phyloP scores from a whole-genome alignment of 2,888 invertebrate genomes.

The Diarsia mendica region DNA sequence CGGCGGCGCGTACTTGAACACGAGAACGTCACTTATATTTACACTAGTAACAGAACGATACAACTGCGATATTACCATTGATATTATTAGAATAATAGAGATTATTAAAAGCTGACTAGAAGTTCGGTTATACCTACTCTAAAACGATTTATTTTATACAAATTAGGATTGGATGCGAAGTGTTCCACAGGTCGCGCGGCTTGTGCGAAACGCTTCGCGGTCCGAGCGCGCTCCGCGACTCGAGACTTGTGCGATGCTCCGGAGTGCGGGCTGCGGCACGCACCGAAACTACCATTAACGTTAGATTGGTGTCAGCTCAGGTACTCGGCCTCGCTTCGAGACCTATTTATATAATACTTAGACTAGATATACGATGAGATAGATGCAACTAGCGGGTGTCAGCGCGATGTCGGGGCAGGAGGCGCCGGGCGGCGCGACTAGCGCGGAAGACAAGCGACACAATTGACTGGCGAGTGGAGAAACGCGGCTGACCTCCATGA shows the following conservation, averaged over 20 bases:
- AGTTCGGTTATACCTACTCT: conserved; percentile 87
- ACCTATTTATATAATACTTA: conserved; percentile 78
- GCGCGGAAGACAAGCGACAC: conserved; percentile 80
- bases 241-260: conserved; percentile 64
- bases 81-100: conserved; percentile 85
- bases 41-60: conserved; percentile 83
- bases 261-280: conserved; percentile 48
- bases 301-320: conserved; percentile 84
- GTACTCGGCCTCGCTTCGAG: conserved; percentile 84
- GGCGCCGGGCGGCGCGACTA: conserved; percentile 35
- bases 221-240: conserved; percentile 57
- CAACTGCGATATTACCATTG: conserved; percentile 83
- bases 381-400: conserved; percentile 84
- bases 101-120: conserved; percentile 90
- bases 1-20: conserved; percentile 75
- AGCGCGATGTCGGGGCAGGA: conserved; percentile 73
- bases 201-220: conserved; percentile 60
- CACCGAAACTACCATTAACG: conserved; percentile 72
- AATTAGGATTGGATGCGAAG: conserved; percentile 64
- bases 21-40: conserved; percentile 81
- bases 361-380: conserved; percentile 77
- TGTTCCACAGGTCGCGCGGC: conserved; percentile 56
- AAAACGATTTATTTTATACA: conserved; percentile 81
- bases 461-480: conserved; percentile 83
- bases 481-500: conserved; percentile 79